phyloP scores from a whole-genome alignment of 2,113 vertebrate genomes.

The Malurus alboscapulatus region DNA sequence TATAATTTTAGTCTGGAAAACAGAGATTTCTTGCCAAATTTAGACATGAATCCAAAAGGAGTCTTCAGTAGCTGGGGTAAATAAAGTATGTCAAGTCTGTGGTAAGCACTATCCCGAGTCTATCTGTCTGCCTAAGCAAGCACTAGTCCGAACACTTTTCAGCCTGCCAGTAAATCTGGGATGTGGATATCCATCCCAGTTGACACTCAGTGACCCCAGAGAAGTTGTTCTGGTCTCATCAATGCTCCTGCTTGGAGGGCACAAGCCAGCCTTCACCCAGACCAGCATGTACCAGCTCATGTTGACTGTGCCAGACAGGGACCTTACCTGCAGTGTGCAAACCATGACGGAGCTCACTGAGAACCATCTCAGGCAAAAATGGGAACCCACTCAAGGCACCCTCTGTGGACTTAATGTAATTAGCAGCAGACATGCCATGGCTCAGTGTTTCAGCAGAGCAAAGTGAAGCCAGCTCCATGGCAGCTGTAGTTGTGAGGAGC shows the following conservation, averaged over 20 bases:
- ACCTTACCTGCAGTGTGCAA: neutral
- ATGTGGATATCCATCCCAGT: neutral
- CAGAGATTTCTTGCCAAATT: neutral
- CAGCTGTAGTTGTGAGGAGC: neutral
- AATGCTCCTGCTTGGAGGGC: neutral
- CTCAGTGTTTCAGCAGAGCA: neutral
- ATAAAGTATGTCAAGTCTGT: neutral
- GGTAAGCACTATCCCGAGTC: neutral
- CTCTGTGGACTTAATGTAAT: neutral
- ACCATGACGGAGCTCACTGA: rapidly evolving
- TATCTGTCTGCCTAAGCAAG: neutral
- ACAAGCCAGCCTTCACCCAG: neutral
- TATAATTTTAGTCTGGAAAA: neutral
- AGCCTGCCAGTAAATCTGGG: neutral
- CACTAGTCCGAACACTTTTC: neutral
- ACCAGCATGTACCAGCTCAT: rapidly evolving
- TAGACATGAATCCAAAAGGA: neutral
- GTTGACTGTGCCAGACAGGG: neutral
- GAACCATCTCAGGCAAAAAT: neutral
- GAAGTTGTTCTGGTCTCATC: neutral
- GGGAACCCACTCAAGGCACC: rapidly evolving
- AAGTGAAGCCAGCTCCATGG: neutral
- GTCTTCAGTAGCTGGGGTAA: neutral
- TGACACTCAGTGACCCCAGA: neutral
- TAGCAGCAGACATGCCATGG: neutral